These are phyloP conservation scores for Cherax destructor DNA, from an alignment of 1,140 invertebrate genomes.

Conservation along the genomic window DNA sequence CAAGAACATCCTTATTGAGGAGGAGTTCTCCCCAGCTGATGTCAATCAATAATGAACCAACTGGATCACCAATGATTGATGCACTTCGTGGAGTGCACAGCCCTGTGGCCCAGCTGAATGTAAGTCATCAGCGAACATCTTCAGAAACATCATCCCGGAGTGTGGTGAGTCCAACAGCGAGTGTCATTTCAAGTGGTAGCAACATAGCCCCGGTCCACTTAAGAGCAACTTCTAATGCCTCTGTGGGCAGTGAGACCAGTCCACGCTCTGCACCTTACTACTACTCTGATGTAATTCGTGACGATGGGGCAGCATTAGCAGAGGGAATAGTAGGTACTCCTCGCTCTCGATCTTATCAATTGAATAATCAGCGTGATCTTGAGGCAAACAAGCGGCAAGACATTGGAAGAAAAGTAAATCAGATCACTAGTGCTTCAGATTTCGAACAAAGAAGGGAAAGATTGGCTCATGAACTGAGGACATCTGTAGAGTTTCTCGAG, in stretches of 20 bases:
- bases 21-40: conserved; percentile 38
- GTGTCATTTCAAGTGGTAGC: conserved; percentile 49
- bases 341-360: conserved; percentile 62
- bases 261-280: conserved; percentile 72
- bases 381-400: conserved; percentile 81
- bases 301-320: conserved; percentile 45
- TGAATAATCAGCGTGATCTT: conserved; percentile 73
- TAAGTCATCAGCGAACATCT: conserved; percentile 58
- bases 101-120: conserved; percentile 37
- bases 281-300: conserved; percentile 72
- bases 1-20: conserved; percentile 43
- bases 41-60: conserved; percentile 32
- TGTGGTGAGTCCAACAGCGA: conserved; percentile 64
- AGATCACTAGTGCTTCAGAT: conserved; percentile 77
- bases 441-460: conserved; percentile 58
- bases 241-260: conserved; percentile 68
- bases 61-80: conserved; percentile 60
- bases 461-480: conserved; percentile 67
- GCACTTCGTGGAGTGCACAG: conserved; percentile 59
- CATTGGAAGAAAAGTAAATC: conserved; percentile 87
- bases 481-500: conserved; percentile 71
- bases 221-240: conserved; percentile 66
- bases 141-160: conserved; percentile 64
- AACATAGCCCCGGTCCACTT: conserved; percentile 49
- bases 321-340: conserved; percentile 49